phyloP scores from a whole-genome alignment of 2,113 vertebrate genomes.

The Corythornis madagascariensis region DNA sequence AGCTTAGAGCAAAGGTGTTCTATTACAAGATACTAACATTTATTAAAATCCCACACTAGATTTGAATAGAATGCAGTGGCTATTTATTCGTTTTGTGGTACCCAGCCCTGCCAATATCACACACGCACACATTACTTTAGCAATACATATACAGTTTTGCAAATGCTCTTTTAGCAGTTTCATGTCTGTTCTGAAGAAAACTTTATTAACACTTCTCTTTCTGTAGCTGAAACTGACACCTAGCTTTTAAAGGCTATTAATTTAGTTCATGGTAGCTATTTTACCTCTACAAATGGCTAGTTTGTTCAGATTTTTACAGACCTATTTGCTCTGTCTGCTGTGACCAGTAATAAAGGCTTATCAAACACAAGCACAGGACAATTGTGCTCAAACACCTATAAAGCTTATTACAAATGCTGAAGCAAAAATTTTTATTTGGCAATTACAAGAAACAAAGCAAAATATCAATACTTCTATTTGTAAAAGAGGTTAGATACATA shows the following conservation, averaged over 20 bases:
- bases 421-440: not conserved
- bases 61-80: not conserved
- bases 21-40: not conserved
- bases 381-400: not conserved
- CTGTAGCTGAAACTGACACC: not conserved
- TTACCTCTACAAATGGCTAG: not conserved
- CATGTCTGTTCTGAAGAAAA: not conserved
- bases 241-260: not conserved
- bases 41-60: not conserved
- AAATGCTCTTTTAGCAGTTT: not conserved
- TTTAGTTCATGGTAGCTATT: not conserved
- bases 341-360: not conserved
- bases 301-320: not conserved
- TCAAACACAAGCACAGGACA: not conserved
- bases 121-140: accelerated
- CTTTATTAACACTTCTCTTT: not conserved
- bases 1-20: not conserved
- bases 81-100: not conserved
- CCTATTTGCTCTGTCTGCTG: not conserved
- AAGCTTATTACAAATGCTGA: not conserved
- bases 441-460: not conserved
- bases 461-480: not conserved
- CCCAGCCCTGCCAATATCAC: not conserved
- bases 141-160: not conserved
- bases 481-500: not conserved